A percentile compares a stretch with the other conserved stretches of the same genome.
Conservation (phyloP, 1,140 invertebrate genomes). For the Limonius californicus region DNA sequence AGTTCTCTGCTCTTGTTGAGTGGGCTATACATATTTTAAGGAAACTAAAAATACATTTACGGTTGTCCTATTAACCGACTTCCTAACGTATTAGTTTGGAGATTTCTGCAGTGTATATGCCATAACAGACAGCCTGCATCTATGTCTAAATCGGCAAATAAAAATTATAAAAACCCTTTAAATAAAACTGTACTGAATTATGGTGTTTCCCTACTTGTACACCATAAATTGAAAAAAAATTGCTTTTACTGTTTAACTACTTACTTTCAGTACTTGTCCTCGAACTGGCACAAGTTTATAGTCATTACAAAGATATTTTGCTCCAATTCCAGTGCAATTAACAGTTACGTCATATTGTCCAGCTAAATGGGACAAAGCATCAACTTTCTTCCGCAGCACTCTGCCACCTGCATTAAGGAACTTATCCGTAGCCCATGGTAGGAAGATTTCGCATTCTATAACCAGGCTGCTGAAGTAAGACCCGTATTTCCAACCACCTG, state of each 20-base stretch:
- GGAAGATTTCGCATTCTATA: conserved; percentile 65
- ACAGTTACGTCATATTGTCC: conserved; percentile 73
- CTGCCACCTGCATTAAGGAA: conserved; percentile 57
- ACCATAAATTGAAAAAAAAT: no score
- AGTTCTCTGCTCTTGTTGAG: no score
- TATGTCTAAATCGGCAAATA: no score
- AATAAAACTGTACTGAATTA: neutral
- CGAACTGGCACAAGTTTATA: conserved; percentile 74
- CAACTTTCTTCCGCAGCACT: conserved; percentile 55
- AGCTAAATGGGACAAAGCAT: conserved; percentile 58
- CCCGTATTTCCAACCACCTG: conserved; percentile 76
- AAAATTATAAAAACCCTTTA: neutral
- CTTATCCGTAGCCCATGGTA: conserved; percentile 69
- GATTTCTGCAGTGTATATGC: no score
- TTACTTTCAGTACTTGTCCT: conserved; percentile 82
- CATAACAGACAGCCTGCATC: no score
- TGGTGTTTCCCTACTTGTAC: neutral
- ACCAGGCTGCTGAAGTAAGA: conserved; percentile 74
- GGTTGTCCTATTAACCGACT: no score
- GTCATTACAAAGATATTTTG: conserved; percentile 74
- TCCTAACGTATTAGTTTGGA: no score
- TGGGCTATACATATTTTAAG: no score
- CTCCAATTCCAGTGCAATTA: conserved; percentile 85
- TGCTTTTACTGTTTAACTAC: neutral
- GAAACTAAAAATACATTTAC: no score